These are phyloP conservation scores for Temnothorax longispinosus DNA, from an alignment of 1,140 invertebrate genomes.

Conservation along the genomic window DNA sequence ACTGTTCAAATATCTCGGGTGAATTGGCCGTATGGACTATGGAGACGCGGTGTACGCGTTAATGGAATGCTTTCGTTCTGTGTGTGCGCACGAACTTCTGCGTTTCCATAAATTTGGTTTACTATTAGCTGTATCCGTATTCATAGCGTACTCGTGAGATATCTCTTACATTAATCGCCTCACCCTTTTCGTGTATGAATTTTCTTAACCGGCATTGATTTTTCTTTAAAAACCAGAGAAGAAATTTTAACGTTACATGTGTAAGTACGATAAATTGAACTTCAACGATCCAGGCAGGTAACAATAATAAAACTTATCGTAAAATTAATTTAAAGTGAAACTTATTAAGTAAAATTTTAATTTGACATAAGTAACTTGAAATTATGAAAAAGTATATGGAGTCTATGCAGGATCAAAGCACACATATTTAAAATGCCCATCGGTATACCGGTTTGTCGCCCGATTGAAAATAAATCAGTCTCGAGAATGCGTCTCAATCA, in stretches of 20 bases:
- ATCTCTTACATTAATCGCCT: not conserved
- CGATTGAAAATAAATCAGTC: slow-evolving; percentile 50
- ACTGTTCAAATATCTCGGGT: slow-evolving; percentile 40
- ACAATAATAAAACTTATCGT: not conserved
- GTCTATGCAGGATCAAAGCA: not conserved
- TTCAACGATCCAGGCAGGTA: not conserved
- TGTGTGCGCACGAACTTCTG: not conserved
- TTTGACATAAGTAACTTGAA: not conserved
- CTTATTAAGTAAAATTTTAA: not conserved
- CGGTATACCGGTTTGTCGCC: not conserved
- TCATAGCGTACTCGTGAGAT: not conserved
- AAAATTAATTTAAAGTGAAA: not conserved
- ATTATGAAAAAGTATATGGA: not conserved
- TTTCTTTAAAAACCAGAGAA: not conserved
- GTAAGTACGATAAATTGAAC: not conserved
- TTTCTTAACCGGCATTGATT: not conserved
- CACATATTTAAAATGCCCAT: not conserved
- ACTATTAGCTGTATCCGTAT: not conserved
- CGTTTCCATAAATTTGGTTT: slow-evolving; percentile 16
- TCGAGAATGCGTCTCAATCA: slow-evolving; percentile 42
- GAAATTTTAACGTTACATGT: not conserved
- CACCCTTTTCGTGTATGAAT: not conserved
- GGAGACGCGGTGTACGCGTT: slow-evolving; percentile 17
- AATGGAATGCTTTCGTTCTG: slow-evolving; percentile 17
- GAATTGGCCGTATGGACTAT: slow-evolving; percentile 22